Evolutionary conservation across 1,140 invertebrate genomes (phyloP).

Genomic region (Hyphantria cunea): DNA sequence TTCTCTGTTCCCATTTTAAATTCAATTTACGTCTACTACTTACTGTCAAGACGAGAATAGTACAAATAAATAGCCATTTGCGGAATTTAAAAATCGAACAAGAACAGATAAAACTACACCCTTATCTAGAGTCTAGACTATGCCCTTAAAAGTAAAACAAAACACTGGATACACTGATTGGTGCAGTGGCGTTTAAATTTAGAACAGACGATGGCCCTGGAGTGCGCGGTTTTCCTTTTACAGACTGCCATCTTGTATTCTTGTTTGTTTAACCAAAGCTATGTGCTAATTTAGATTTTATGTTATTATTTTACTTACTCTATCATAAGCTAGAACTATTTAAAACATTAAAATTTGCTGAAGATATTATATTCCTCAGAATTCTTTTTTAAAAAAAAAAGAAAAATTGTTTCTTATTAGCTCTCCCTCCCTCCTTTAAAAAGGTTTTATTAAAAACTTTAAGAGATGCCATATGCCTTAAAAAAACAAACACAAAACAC

Average conservation of each 20-base stretch:
- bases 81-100: slow-evolving; percentile 10
- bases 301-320: not conserved
- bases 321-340: no score
- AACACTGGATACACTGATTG: slow-evolving; percentile 41
- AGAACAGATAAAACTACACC: slow-evolving; percentile 11
- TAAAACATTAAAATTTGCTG: no score
- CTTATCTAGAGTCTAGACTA: slow-evolving; percentile 21
- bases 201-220: slow-evolving; percentile 31
- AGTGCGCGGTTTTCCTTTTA: slow-evolving; percentile 38
- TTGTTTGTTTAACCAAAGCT: slow-evolving; percentile 11
- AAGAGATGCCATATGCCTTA: slow-evolving; percentile 8
- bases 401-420: no score
- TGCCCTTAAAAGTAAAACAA: slow-evolving; percentile 34
- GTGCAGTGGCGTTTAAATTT: slow-evolving; percentile 41
- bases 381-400: no score
- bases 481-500: slow-evolving; percentile 31
- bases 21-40: not conserved
- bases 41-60: not conserved
- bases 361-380: no score
- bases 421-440: not conserved
- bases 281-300: not conserved
- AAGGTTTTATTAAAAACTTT: slow-evolving; percentile 7
- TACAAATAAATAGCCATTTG: slow-evolving; percentile 4
- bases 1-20: not conserved
- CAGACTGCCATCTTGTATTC: slow-evolving; percentile 29